Conservation (phyloP, 2,888 invertebrate genomes). For the Lithosia quadra region DNA sequence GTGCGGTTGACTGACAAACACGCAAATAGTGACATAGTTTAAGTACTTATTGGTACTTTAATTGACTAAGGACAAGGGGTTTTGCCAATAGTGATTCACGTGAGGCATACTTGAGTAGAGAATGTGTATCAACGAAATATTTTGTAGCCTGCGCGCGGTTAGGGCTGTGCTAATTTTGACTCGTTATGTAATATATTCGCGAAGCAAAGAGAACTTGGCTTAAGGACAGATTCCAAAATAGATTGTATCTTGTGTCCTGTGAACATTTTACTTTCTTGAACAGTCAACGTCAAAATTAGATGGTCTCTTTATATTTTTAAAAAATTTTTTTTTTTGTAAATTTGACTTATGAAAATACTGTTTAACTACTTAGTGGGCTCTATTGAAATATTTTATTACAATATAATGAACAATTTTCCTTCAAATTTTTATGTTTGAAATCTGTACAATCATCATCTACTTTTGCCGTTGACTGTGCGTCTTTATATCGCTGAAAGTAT, state of each 20-base stretch:
- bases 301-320: too few species aligned
- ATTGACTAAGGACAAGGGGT: slow-evolving; percentile 10
- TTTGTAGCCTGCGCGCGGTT: background rate
- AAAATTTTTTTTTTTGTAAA: too few species aligned
- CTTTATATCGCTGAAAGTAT: background rate
- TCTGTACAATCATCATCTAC: too few species aligned
- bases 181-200: background rate
- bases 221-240: background rate
- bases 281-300: too few species aligned
- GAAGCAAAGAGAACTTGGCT: background rate
- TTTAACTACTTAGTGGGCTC: too few species aligned
- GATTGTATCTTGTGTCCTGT: background rate
- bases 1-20: slow-evolving; percentile 36
- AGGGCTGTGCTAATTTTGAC: background rate
- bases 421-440: too few species aligned
- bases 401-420: too few species aligned
- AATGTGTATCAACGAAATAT: background rate
- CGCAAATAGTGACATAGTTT: slow-evolving; percentile 26
- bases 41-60: slow-evolving; percentile 24
- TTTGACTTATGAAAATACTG: too few species aligned
- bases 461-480: background rate
- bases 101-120: background rate
- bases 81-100: slow-evolving; percentile 7
- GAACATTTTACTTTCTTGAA: background rate
- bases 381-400: too few species aligned